A percentile compares a stretch with the other conserved stretches of the same genome.
Conservation (phyloP, 2,113 vertebrate species). For the Camelus dromedarius region DNA sequence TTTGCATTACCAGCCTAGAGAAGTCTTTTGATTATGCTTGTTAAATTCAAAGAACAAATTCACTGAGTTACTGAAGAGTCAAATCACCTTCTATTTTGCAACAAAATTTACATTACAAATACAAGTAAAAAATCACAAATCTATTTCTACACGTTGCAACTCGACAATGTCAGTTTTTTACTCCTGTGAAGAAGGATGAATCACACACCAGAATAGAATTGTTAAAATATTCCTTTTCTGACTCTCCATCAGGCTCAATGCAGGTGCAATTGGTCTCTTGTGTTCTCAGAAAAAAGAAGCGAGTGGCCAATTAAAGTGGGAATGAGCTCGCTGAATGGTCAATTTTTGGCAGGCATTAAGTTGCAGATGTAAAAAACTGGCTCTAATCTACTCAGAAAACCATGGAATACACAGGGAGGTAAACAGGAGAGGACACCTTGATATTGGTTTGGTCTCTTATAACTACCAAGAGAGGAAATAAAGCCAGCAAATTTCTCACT, state of each 20-base stretch:
- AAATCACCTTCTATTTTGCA: conserved; percentile 64
- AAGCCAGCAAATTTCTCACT: background rate
- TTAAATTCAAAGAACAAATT: conserved; percentile 66
- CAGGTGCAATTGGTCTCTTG: conserved; percentile 58
- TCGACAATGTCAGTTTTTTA: conserved; percentile 64
- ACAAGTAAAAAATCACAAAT: conserved; percentile 68
- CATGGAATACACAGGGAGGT: background rate
- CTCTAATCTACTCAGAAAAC: conserved; percentile 48
- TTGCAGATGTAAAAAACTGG: conserved; percentile 45
- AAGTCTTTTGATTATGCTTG: conserved; percentile 67
- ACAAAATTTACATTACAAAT: conserved; percentile 76
- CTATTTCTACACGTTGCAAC: background rate
- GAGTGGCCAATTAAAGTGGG: conserved; percentile 60
- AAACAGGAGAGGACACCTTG: background rate
- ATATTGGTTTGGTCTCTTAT: background rate
- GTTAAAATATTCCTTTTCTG: conserved; percentile 61
- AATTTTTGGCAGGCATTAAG: conserved; percentile 37
- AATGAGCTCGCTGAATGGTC: conserved; percentile 62
- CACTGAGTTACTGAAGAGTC: conserved; percentile 57
- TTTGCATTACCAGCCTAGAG: conserved; percentile 53
- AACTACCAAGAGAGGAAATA: conserved; percentile 44
- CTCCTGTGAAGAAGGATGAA: conserved; percentile 12
- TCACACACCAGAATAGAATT: conserved; percentile 65
- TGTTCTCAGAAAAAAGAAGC: conserved; percentile 57
- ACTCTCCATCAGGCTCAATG: conserved; percentile 3